Evolutionary conservation across 2,113 vertebrate genomes (phyloP).

Genomic region (Archilochus colubris): DNA sequence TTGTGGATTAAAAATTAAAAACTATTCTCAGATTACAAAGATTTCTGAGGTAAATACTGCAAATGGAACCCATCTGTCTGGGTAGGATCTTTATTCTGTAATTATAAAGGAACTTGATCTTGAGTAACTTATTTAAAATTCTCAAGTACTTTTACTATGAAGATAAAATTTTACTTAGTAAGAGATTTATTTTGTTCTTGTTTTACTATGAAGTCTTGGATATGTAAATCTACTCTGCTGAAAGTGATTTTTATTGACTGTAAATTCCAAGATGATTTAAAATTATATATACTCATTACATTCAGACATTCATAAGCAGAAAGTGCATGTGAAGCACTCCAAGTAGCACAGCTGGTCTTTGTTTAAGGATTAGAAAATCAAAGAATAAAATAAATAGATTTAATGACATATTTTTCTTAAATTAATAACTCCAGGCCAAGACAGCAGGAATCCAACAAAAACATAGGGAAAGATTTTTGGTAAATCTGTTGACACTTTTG

Average conservation of each 20-base stretch:
- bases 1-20: not conserved
- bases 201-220: not conserved
- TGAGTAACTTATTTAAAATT: not conserved
- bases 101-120: not conserved
- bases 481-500: not conserved
- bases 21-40: not conserved
- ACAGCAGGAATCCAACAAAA: not conserved
- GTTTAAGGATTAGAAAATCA: not conserved
- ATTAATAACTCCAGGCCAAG: not conserved
- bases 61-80: not conserved
- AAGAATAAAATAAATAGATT: not conserved
- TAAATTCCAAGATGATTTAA: not conserved
- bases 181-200: not conserved
- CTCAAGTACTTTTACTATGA: not conserved
- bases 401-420: not conserved
- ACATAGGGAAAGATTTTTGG: not conserved
- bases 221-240: not conserved
- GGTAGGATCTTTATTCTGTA: not conserved
- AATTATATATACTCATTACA: not conserved
- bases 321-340: not conserved
- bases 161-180: not conserved
- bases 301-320: not conserved
- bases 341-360: not conserved
- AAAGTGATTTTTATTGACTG: not conserved
- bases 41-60: not conserved